Evolutionary conservation across 2,888 invertebrate species (phyloP).

Genomic region (Leptodirus hochenwartii): DNA sequence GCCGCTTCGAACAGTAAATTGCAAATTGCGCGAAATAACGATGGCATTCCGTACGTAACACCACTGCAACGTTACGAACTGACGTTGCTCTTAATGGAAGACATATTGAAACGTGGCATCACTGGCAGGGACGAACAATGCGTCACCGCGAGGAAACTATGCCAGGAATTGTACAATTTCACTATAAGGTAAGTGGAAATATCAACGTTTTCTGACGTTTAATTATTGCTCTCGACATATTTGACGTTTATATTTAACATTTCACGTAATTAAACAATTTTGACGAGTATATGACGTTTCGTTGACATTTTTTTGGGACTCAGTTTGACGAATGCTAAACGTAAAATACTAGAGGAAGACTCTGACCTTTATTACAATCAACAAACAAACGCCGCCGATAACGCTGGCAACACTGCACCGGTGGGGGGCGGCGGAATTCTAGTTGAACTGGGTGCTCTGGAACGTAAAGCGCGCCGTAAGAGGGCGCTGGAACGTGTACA

Average conservation of each 20-base stretch:
- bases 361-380: conserved; percentile 52
- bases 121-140: conserved; percentile 20
- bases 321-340: conserved; percentile 64
- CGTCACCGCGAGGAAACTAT: conserved; percentile 42
- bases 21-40: conserved; percentile 28
- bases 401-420: too few relatives aligned
- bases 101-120: conserved; percentile 41
- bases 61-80: conserved; percentile 59
- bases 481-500: conserved; percentile 52
- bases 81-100: conserved; percentile 55
- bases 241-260: too few relatives aligned
- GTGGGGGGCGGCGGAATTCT: conserved; percentile 34
- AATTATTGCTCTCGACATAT: too few relatives aligned
- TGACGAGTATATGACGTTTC: too few relatives aligned
- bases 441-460: conserved; percentile 38
- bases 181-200: too few relatives aligned
- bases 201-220: too few relatives aligned
- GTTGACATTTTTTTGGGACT: too few relatives aligned
- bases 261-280: too few relatives aligned
- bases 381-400: too few relatives aligned
- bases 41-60: conserved; percentile 46
- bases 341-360: conserved; percentile 70
- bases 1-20: conserved; percentile 8
- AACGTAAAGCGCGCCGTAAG: conserved; percentile 47
- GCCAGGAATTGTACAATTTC: conserved; percentile 57